Base-by-base conservation (phyloP, 1,140 invertebrate genomes). In the Musca domestica region DNA sequence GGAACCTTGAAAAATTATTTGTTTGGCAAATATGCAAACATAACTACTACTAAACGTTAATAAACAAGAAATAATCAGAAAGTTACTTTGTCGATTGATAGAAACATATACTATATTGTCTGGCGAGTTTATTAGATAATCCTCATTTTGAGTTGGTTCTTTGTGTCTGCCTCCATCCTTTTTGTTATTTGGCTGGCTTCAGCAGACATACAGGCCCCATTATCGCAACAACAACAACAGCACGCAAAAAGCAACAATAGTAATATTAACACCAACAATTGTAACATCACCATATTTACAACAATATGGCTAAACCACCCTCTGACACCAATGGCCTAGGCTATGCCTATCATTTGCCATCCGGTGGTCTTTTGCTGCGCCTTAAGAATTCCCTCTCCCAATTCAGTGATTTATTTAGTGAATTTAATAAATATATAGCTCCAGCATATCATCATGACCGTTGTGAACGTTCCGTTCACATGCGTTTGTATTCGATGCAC, bases 391-490 rank as follows among this genome's bases (percentile, higher is more conserved):
- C 87, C 34, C 78, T 93, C 48, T 91, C 92, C 10, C 94, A 97
- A 80, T 95, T 95, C 74, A 95, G 93, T 78, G 95, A 97, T 81
- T 82, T 97, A 46, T 98, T 96, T 82, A 96, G 95, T 78, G 94
- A 96, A 85, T 98, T 98, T 80, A 94, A 95, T 79, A 93, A 93
- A 84, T 95, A 96, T 75, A 95, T 97, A 67, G 92, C 95, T 19
- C 95, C 95, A 27, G 94, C 95, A 69, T 97, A 96, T 84, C 93
- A 97, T 82, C 95, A 98, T 86, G 95, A 97, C 80, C 87, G 95
- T 63, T 97, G 95, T 82, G 95, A 98, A 86, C 91, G 94, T 80
- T 97, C 95, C 20, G 94, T 98, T 41, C 95, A 96, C 83, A 98
- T 98, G 95, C 90, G 95, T 69, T 85, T 98, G 61, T 98, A 98